Base-by-base conservation (phyloP, 2,797 vertebrate genomes). In the Megalops cyprinoides region DNA sequence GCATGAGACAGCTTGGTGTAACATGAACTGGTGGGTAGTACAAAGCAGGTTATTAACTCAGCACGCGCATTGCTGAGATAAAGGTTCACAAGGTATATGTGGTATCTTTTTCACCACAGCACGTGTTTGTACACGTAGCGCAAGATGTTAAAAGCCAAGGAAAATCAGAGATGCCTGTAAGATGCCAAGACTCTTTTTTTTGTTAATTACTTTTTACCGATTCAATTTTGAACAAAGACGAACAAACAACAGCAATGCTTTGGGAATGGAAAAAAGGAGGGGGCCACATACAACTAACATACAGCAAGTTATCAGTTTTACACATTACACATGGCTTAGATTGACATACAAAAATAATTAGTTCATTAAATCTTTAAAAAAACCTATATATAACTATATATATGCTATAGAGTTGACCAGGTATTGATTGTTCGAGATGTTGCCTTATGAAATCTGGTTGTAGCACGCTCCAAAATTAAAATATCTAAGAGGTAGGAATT, bases 1-100 rank as follows among this genome's bases (percentile, higher is more conserved):
- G 12, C 76, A 79, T 85, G 83, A 83, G 88, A 89, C 86, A 88
- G 31, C 60, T 6, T 89, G 23, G 28, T 37, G 25, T 55, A 39
- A 73, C 51, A 46, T 23, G 14, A 25, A 55, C 51, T 73, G 3
- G 79, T 23, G 20, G 28, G 5, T 69, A 55, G n/a, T n/a, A 28
- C 20, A 39, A 28, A 42, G 12, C 49, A 53, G 14, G 44, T 46
- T 49, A 28, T 49, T n/a, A 78, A 46, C 42, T n/a, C 25, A 48
- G 56, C n/a, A 15, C 31, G 76, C 0, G 4, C 15, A 20, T 8
- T 12, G 46, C 76, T 44, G 42, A 39, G 42, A 44, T 39, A 34
- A 31, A 75, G n/a, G 12, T 12, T 20, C 53, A 75, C 25, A 20
- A 25, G n/a, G 74, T 23, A 39, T 28, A 20, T 15, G 39, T 15